Evolutionary conservation across 2,797 vertebrate species (phyloP).

Genomic region (Nothura maculosa): DNA sequence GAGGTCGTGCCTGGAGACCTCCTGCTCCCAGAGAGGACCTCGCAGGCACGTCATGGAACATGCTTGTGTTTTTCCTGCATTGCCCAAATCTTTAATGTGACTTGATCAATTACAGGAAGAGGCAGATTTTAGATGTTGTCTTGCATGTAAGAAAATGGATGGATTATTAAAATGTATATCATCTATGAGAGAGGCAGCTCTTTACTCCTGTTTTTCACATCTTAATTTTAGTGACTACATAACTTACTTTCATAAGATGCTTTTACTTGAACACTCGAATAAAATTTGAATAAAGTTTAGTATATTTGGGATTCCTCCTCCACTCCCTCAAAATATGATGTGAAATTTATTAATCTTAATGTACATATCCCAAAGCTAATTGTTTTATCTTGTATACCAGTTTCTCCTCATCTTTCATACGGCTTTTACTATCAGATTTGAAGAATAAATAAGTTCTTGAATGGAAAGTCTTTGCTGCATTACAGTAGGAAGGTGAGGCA

Average conservation of each 20-base stretch:
- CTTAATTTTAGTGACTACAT: slow-evolving; percentile 55
- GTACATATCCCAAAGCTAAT: slow-evolving; percentile 66
- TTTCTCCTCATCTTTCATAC: slow-evolving; percentile 20
- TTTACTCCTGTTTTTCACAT: slow-evolving; percentile 36
- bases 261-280: slow-evolving; percentile 57
- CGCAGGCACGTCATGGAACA: slow-evolving; percentile 21
- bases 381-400: slow-evolving; percentile 61
- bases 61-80: not conserved
- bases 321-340: slow-evolving; percentile 47
- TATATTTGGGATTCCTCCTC: slow-evolving; percentile 53
- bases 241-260: slow-evolving; percentile 36
- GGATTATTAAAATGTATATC: slow-evolving; percentile 20
- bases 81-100: not conserved
- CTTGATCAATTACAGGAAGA: slow-evolving; percentile 8
- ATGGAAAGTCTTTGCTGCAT: slow-evolving; percentile 64
- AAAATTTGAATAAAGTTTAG: slow-evolving; percentile 48
- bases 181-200: not conserved
- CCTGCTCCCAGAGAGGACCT: slow-evolving; percentile 18
- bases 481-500: slow-evolving; percentile 39
- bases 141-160: not conserved
- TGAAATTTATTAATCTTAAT: slow-evolving; percentile 64
- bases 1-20: slow-evolving; percentile 1
- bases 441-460: slow-evolving; percentile 46
- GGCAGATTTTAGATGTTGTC: slow-evolving; percentile 5
- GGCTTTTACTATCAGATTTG: slow-evolving; percentile 40